A percentile compares a stretch with the other conserved stretches of the same genome.
Evolutionary conservation across 2,113 vertebrate genomes (phyloP).

Genomic region (Aegithalos caudatus): DNA sequence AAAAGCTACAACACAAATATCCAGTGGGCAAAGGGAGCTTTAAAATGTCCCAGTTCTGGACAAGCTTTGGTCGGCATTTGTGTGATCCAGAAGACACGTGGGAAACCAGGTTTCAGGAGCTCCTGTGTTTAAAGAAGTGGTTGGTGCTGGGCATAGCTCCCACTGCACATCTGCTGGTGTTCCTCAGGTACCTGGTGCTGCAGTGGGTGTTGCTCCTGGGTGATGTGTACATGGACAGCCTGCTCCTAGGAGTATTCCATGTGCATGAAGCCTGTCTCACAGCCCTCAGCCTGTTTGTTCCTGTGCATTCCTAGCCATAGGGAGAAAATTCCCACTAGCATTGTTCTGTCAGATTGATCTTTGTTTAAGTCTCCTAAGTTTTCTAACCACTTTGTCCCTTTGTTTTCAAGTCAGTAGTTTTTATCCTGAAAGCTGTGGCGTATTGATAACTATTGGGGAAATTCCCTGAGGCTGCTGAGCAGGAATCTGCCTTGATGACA

Average conservation of each 20-base stretch:
- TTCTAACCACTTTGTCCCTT: constrained; percentile 1
- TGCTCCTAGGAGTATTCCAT: neutral
- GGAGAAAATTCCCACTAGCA: neutral
- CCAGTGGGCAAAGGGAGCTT: neutral
- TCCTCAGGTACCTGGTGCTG: neutral
- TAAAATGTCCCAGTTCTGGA: neutral
- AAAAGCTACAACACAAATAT: neutral
- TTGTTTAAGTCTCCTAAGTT: neutral
- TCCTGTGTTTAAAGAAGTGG: neutral
- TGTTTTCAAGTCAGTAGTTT: constrained; percentile 18
- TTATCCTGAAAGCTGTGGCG: neutral
- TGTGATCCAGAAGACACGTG: neutral
- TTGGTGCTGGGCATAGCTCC: neutral
- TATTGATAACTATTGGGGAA: constrained; percentile 31
- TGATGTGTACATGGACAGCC: neutral
- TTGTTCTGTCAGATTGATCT: neutral
- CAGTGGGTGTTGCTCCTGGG: neutral
- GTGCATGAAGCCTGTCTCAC: neutral
- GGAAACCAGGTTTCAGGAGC: neutral
- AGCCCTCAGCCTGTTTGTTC: neutral
- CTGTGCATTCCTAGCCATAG: neutral
- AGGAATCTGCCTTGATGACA: constrained; percentile 57
- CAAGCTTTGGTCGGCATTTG: neutral
- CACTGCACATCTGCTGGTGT: accelerated
- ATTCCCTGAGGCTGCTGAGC: constrained; percentile 23